Base-by-base conservation (phyloP, 2,888 invertebrate genomes). In the Atethmia centrago region DNA sequence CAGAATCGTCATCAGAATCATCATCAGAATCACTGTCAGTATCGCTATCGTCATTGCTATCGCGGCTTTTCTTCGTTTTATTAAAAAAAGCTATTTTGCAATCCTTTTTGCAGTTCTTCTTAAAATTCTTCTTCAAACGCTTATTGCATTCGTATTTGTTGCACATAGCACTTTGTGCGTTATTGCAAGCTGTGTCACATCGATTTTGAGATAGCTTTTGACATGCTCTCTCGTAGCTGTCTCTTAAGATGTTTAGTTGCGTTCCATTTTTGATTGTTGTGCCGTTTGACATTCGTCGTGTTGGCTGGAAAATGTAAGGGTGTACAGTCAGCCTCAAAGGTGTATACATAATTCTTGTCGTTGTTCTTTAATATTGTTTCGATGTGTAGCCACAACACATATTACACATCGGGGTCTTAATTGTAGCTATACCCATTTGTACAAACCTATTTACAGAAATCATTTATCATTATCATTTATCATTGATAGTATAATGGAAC, bases 161-260 rank as follows among this genome's bases (percentile, higher is more conserved):
- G 59, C 94, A 94, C 0, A 91, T 82, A 1, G 74, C 42, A 0
- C 71, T 70, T 0, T 71, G 78, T 0, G 91, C 86, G 14, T 61
- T 76, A 0, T 14, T 31, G 74, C 94, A 94, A 0, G 92, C 93
- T 0, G 55, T 65, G 0, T 3, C 40, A 65, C 94, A 94, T 84
- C 90, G 92, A 0, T 77, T 28, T 14, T 55, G 69, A 0, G 92
- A 92, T 3, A 85, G 71, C 19, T 78, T 85, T 8, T 87, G 69
- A 71, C 94, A 94, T 0, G 86, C 91, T 3, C 68, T 82, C 51
- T 94, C 93, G 56, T 90, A 93, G 51, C 80, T 81, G 19, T 90
- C 88, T 10, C 93, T 84, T 0, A 94, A 85, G 3, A 92, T 87
- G 65, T 89, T 89, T 12, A 88, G 14, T 9, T 66, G 21, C 8